Base-by-base conservation (phyloP, 1,140 invertebrate species). In the Arctopsyche grandis region DNA sequence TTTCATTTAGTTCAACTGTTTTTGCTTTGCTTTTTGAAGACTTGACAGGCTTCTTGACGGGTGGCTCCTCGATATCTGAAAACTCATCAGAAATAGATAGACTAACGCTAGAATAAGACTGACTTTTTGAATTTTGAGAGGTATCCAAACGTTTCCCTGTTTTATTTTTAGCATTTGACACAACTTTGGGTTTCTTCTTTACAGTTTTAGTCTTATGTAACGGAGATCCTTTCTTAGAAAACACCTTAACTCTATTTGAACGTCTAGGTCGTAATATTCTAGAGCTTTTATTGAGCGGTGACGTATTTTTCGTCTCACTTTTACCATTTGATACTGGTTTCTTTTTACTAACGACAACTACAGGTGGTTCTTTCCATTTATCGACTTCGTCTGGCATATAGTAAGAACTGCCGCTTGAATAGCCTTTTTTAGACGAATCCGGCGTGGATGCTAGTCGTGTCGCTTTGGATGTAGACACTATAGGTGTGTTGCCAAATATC, bases 331-430 rank as follows among this genome's bases (percentile, higher is more conserved):
- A 14, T 5, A 10, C 3, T 48, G 12, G 9, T 16, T 74, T 52
- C 10, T 14, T 52, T 12, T 52, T 52, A 12, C 12, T 52, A 52
- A 12, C 12, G 4, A 1, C 3, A 12, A 12, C 4, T 16, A 12
- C 10, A 5, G 29, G 29, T 38, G 29, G 29, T 7, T 38, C 7
- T 7, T 16, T 52, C 12, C 43, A 19, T 63, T 9, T 3, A 19
- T 82, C 81, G n/a, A 82, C 43, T 77, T 82, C 81, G 79, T 82
- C 81, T 0, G 81, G 81, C 75, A 80, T 82, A 58, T 80, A 82
- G 52, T 82, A 82, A 9, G 81, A 82, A n/a, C 81, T 80, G 19
- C 79, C 48, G 19, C 81, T 71, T n/a, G 81, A 82, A 80, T 82
- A 82, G 56, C 77, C 81, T 9, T 56, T 70, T 44, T 75, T 80